phyloP scores from a whole-genome alignment of 2,888 invertebrate genomes.

The Trypoxylon attenuatum region DNA sequence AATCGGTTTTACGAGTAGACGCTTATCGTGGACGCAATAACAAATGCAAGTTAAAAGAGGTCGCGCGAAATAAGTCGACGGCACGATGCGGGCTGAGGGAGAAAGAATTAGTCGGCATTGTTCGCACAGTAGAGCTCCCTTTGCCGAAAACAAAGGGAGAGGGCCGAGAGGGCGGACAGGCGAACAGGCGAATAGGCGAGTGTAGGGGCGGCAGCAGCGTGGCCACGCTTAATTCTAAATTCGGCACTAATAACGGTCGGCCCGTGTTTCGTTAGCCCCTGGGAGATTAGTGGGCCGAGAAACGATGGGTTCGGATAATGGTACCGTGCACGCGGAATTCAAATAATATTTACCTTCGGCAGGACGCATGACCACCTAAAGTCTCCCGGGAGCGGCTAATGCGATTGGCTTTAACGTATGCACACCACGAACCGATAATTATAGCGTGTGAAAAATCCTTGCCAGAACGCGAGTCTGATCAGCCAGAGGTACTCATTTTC shows the following conservation, averaged over 20 bases:
- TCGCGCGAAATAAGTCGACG: slow-evolving; percentile 45
- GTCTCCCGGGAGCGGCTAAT: slow-evolving; percentile 54
- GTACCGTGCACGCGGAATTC: slow-evolving; percentile 49
- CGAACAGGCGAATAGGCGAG: background rate
- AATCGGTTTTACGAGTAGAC: slow-evolving; percentile 23
- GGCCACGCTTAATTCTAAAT: slow-evolving; percentile 54
- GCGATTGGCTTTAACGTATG: slow-evolving; percentile 47
- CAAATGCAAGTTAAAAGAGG: slow-evolving; percentile 31
- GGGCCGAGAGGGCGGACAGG: background rate
- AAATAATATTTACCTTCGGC: slow-evolving; percentile 61
- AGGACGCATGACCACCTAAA: slow-evolving; percentile 42
- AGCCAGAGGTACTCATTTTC: background rate
- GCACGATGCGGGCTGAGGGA: slow-evolving; percentile 15
- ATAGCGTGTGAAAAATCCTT: background rate
- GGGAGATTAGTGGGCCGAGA: slow-evolving; percentile 52
- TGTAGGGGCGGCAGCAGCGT: background rate
- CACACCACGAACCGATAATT: slow-evolving; percentile 9
- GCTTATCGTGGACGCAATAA: slow-evolving; percentile 19
- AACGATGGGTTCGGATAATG: slow-evolving; percentile 40
- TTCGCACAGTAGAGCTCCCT: slow-evolving; percentile 32
- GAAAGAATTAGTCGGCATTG: slow-evolving; percentile 51
- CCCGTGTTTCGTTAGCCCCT: slow-evolving; percentile 54
- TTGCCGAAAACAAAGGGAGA: slow-evolving; percentile 45
- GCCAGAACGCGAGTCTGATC: background rate
- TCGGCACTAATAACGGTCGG: slow-evolving; percentile 56